These are phyloP conservation scores for Cossypha caffra DNA, from an alignment of 2,797 vertebrate species.

Conservation along the genomic window DNA sequence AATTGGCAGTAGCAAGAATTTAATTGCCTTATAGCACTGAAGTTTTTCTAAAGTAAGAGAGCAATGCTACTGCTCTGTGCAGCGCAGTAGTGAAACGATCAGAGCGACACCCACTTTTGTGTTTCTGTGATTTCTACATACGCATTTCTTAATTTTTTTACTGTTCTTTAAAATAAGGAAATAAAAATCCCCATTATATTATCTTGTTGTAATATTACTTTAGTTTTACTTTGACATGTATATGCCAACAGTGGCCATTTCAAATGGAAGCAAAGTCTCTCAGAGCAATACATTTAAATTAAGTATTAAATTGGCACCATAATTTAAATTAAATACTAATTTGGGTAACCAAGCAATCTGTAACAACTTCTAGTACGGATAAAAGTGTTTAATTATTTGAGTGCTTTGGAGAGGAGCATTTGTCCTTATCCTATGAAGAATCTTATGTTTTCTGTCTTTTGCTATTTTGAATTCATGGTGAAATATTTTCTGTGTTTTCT, in stretches of 20 bases:
- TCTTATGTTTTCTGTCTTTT: not conserved
- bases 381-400: not conserved
- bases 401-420: not conserved
- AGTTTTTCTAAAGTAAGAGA: not conserved
- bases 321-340: not conserved
- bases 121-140: not conserved
- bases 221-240: not conserved
- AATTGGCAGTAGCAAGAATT: not conserved
- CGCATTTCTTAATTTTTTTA: not conserved
- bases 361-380: not conserved
- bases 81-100: not conserved
- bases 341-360: not conserved
- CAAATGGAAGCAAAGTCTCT: not conserved
- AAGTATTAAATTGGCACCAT: not conserved
- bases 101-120: not conserved
- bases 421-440: not conserved
- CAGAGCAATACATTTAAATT: not conserved
- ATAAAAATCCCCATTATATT: not conserved
- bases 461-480: not conserved
- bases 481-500: not conserved
- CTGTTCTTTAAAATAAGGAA: not conserved
- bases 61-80: not conserved
- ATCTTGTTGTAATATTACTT: not conserved
- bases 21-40: fast-evolving
- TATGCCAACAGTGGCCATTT: not conserved